phyloP scores from a whole-genome alignment of 2,797 vertebrate genomes.

The Notolabrus celidotus region DNA sequence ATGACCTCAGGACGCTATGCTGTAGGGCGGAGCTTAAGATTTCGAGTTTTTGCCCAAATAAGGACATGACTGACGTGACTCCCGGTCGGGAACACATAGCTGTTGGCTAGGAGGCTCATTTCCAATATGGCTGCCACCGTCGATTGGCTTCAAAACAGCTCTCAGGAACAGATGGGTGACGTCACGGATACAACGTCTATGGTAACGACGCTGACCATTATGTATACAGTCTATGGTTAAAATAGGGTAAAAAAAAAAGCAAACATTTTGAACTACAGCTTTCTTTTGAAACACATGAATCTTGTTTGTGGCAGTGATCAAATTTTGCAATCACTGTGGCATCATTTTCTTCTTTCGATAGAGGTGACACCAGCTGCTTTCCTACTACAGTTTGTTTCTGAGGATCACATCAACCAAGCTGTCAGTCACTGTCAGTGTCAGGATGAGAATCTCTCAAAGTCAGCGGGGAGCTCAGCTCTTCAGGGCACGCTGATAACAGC shows the following conservation, averaged over 20 bases:
- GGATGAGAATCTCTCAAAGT: constrained; percentile 43
- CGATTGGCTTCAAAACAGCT: too few species aligned
- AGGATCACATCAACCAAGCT: constrained; percentile 46
- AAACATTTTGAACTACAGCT: neutral
- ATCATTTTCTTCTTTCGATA: constrained; percentile 1
- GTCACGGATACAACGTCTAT: too few species aligned
- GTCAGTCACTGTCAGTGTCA: constrained; percentile 49
- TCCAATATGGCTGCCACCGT: too few species aligned
- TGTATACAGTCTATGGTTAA: too few species aligned
- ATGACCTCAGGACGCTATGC: too few species aligned
- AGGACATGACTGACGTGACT: too few species aligned
- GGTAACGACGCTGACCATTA: too few species aligned
- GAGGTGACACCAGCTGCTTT: constrained; percentile 34
- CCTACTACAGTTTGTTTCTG: constrained; percentile 8
- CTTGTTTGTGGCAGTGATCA: neutral
- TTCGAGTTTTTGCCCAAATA: too few species aligned
- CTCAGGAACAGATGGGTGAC: too few species aligned
- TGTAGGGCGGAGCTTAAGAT: too few species aligned
- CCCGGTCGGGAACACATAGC: too few species aligned
- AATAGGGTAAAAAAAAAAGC: constrained; percentile 1
- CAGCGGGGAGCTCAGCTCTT: constrained; percentile 31
- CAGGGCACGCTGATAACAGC: constrained; percentile 19
- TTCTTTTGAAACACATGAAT: neutral
- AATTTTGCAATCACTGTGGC: constrained; percentile 5
- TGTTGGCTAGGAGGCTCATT: too few species aligned